Evolutionary conservation across 2,113 vertebrate genomes (phyloP), one percentile per base, ranked within the genome.

Genomic region (Physeter macrocephalus): DNA sequence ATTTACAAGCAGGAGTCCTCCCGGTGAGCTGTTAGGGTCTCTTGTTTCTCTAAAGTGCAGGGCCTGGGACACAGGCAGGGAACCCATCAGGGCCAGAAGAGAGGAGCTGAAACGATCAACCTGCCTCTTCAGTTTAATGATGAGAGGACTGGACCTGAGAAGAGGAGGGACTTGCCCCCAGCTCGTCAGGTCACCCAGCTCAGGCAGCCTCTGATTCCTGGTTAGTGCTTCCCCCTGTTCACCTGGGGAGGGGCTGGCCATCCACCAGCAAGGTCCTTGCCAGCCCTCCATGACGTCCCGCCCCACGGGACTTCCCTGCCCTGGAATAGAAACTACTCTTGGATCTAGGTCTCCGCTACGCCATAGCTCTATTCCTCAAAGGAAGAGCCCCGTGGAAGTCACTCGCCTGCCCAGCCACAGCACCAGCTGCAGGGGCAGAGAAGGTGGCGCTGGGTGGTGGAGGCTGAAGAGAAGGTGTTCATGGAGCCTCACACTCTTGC

Each of bases 1-100:
- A 99, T 99, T 92, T 99, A 99, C 98, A 99, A 99, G 95, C 99
- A 99, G 92, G 99, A 99, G 88, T 98, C 99, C 13, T 98, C 98
- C 93, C 98, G 99, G 99, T 99, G 80, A 97, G 98, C 85, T 6
- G 57, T 23, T 14, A 13, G 64, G 64, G 61, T 39, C 54, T 46
- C 43, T 25, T 17, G 4, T 54, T 52, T 61, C 62, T 94, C 67
- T 39, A 5, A 25, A n/a, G 74, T 25, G 62, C 34, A 62, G 59
- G 20, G 23, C 49, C 61, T n/a, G 88, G 41, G 49, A 23, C 81
- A 36, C 27, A 81, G 64, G 15, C 18, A 27, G 83, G 75, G 62
- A 43, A 8, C 41, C 29, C 71, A 41, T 25, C 69, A 31, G 80
- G 81, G 59, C 34, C 54, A 72, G n/a, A n/a, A 20, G 39, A 36